Evolutionary conservation across 2,797 vertebrate genomes (phyloP).

Genomic region (Catamblyrhynchus diadema): DNA sequence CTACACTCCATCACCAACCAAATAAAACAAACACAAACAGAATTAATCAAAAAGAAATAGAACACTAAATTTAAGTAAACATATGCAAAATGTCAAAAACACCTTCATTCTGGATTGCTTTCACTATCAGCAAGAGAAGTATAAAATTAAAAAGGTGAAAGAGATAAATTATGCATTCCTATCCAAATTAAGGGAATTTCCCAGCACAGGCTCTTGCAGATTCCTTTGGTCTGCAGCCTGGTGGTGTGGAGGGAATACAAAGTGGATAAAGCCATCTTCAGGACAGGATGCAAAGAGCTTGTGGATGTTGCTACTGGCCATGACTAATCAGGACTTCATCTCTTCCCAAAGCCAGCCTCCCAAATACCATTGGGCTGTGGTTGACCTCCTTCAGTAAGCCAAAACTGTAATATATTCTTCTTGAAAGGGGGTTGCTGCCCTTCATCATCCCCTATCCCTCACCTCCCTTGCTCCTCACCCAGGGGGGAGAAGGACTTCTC

Average conservation of each 20-base stretch:
- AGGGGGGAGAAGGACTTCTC: background rate
- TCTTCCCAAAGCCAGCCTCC: background rate
- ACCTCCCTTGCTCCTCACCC: background rate
- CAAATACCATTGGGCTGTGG: background rate
- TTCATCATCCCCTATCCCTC: background rate
- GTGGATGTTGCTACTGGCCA: background rate
- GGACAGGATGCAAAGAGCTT: background rate
- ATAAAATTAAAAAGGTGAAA: background rate
- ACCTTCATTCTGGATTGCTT: background rate
- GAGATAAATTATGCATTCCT: background rate
- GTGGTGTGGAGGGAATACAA: background rate
- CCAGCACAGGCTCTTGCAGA: background rate
- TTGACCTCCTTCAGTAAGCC: background rate
- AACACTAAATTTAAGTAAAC: background rate
- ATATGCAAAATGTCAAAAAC: background rate
- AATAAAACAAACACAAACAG: conserved; percentile 18
- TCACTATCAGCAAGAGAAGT: background rate
- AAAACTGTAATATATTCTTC: background rate
- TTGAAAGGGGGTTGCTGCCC: background rate
- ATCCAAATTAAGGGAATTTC: background rate
- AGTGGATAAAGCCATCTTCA: background rate
- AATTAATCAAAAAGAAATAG: conserved; percentile 27
- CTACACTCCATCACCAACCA: background rate
- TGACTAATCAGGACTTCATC: background rate
- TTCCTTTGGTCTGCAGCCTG: background rate